Conservation (phyloP, 2,888 invertebrate genomes). For the Macrophya annulata region DNA sequence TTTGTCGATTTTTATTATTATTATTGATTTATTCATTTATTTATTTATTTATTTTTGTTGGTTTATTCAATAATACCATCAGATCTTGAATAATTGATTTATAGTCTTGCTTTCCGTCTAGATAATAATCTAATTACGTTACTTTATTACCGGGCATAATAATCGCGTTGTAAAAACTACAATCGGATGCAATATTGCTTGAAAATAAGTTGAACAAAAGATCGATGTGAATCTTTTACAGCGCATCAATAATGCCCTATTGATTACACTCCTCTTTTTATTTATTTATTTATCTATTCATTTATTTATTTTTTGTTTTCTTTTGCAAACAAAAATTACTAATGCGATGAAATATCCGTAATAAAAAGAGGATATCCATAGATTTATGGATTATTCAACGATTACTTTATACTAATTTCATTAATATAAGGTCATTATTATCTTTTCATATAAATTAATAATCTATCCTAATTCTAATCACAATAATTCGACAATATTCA, state of each 20-base stretch:
- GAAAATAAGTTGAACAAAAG: background rate
- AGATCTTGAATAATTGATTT: constrained; percentile 7
- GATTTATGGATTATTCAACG: background rate
- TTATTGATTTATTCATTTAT: background rate
- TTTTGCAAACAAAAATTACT: background rate
- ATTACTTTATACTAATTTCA: background rate
- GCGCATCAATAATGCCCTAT: background rate
- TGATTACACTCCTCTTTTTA: background rate
- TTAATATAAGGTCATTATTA: background rate
- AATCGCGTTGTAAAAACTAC: constrained; percentile 1
- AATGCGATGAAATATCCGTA: background rate
- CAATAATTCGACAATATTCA: constrained; percentile 20
- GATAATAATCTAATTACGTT: background rate
- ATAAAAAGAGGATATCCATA: background rate
- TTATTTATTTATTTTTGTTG: background rate
- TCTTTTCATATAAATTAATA: background rate
- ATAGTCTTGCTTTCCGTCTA: background rate
- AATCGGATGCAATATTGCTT: background rate
- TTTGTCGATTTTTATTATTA: background rate
- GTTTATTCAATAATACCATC: background rate
- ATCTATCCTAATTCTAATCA: constrained; percentile 25
- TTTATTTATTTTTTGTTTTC: no score
- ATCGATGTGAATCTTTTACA: background rate
- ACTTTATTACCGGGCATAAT: background rate
- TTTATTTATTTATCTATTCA: no score